These are phyloP conservation scores for Camponotus floridanus DNA, from an alignment of 1,140 invertebrate species.

Conservation along the genomic window DNA sequence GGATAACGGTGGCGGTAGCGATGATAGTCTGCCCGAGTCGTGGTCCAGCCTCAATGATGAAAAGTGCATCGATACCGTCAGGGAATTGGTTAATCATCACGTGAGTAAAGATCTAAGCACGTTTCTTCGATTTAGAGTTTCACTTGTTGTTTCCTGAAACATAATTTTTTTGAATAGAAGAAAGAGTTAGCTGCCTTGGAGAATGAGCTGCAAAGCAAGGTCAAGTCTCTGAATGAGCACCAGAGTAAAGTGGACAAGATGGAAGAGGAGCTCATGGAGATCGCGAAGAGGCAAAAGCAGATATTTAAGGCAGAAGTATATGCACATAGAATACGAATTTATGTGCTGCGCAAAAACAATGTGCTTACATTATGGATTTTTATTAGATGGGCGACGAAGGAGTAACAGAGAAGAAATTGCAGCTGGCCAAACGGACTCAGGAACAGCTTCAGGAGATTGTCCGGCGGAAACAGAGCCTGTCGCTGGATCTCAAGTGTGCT, in stretches of 20 bases:
- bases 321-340: constrained; percentile 33
- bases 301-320: constrained; percentile 81
- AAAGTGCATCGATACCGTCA: constrained; percentile 86
- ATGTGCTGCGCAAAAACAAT: neutral
- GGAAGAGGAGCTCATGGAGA: constrained; percentile 88
- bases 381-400: constrained; percentile 78
- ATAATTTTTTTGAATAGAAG: constrained; percentile 80
- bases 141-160: constrained; percentile 13
- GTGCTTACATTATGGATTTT: constrained; percentile 29
- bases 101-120: constrained; percentile 83
- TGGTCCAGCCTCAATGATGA: constrained; percentile 86
- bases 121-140: neutral
- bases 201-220: constrained; percentile 88
- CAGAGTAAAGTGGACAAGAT: constrained; percentile 88
- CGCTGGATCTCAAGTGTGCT: constrained; percentile 82
- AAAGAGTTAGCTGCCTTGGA: constrained; percentile 89
- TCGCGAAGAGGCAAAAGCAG: constrained; percentile 85
- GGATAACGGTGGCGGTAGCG: constrained; percentile 81
- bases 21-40: constrained; percentile 82
- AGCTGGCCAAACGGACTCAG: constrained; percentile 85
- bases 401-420: constrained; percentile 83
- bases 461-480: constrained; percentile 83
- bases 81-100: constrained; percentile 88
- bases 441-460: constrained; percentile 86
- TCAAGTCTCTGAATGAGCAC: constrained; percentile 88